phyloP scores from a whole-genome alignment of 1,140 invertebrate species.

The Sycobia sp. region DNA sequence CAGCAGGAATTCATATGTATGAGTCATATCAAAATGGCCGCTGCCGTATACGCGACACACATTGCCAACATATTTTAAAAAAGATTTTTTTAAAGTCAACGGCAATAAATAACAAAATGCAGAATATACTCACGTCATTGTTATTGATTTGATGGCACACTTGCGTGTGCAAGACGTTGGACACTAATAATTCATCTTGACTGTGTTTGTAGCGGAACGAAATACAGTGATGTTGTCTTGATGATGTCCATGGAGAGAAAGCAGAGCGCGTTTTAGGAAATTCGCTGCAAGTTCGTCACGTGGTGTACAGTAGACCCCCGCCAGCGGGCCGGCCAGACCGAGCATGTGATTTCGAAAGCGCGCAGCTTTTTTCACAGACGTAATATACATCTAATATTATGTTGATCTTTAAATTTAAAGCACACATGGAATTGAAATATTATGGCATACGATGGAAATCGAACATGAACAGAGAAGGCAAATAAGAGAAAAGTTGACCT shows the following conservation, averaged over 20 bases:
- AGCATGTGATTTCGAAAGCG: no score
- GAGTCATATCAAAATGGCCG: constrained; percentile 1
- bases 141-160: constrained; percentile 53
- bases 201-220: constrained; percentile 18
- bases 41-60: no score
- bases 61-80: no score
- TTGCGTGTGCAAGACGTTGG: constrained; percentile 55
- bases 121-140: constrained; percentile 56
- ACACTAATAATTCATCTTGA: constrained; percentile 56
- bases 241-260: constrained; percentile 35
- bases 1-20: neutral
- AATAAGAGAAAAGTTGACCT: no score
- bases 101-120: no score
- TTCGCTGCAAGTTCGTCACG: constrained; percentile 3
- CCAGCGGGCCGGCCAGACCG: neutral
- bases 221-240: neutral
- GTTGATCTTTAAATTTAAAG: no score
- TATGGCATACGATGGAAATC: no score
- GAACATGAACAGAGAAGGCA: no score
- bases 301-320: neutral
- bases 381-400: no score
- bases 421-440: no score
- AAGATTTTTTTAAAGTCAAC: no score
- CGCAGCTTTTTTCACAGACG: no score
- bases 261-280: neutral